These are phyloP conservation scores for Apaloderma vittatum DNA, from an alignment of 2,113 vertebrate species.

Conservation along the genomic window DNA sequence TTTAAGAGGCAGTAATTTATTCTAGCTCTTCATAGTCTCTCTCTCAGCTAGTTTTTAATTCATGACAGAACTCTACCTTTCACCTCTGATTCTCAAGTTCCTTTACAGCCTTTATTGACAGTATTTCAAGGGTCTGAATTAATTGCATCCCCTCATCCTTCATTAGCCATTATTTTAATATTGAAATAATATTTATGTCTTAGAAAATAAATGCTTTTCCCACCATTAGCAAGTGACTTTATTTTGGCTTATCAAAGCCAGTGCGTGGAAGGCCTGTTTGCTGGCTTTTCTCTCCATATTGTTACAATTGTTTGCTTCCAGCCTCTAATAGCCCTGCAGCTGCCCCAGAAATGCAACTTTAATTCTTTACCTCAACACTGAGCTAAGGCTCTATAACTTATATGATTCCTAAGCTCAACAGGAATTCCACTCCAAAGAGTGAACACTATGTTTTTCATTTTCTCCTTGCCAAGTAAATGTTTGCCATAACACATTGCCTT, in stretches of 20 bases:
- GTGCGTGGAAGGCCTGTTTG: neutral
- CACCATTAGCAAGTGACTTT: neutral
- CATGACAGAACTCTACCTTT: slow-evolving; percentile 8
- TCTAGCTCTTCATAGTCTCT: neutral
- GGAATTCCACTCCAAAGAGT: neutral
- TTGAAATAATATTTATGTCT: neutral
- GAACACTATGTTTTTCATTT: neutral
- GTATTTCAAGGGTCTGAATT: neutral
- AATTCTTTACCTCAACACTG: neutral
- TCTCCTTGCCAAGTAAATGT: slow-evolving; percentile 8
- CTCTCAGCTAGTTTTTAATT: slow-evolving; percentile 51
- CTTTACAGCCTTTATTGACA: neutral
- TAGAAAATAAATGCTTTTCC: neutral
- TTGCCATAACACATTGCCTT: neutral
- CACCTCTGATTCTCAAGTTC: neutral
- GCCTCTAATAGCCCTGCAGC: neutral
- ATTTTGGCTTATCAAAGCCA: neutral
- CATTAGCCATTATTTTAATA: neutral
- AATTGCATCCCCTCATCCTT: neutral
- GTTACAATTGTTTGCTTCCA: neutral
- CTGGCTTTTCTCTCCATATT: neutral
- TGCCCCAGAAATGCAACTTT: neutral
- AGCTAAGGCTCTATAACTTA: neutral
- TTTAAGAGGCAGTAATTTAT: slow-evolving; percentile 49
- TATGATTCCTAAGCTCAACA: neutral